Evolutionary conservation across 2,888 invertebrate species (phyloP).

Genomic region (Protophormia terraenovae): DNA sequence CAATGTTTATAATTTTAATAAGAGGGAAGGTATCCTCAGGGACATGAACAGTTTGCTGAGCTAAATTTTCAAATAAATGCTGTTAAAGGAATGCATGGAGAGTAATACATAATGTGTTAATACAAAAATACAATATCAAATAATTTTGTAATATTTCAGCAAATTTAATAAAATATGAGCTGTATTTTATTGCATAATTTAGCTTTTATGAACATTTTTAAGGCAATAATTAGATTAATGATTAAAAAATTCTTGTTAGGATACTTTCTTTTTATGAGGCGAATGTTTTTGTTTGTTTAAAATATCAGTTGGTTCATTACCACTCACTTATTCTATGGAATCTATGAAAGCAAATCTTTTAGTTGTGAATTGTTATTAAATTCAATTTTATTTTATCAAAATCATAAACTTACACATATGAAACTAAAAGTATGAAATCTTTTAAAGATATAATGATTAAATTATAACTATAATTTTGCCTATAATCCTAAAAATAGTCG

Average conservation of each 20-base stretch:
- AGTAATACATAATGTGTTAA: too few species aligned
- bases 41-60: too few species aligned
- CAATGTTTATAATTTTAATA: conserved; percentile 20
- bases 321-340: conserved; percentile 25
- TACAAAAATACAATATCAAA: too few species aligned
- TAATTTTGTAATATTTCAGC: too few species aligned
- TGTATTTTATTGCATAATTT: too few species aligned
- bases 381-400: conserved; percentile 19
- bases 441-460: too few species aligned
- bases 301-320: conserved; percentile 30
- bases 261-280: not conserved
- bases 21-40: not conserved
- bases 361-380: conserved; percentile 23
- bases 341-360: not conserved
- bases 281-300: not conserved
- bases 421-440: not conserved
- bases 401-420: conserved; percentile 14
- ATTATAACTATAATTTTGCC: too few species aligned
- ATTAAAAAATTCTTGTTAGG: not conserved
- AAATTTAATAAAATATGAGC: too few species aligned
- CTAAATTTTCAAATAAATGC: not conserved
- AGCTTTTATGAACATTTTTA: too few species aligned
- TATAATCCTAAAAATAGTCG: too few species aligned
- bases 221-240: not conserved
- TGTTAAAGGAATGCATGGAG: too few species aligned